Evolutionary conservation across 2,888 invertebrate genomes (phyloP), one percentile per base, ranked within the genome.

Genomic region (Cataglyphis cursor): DNA sequence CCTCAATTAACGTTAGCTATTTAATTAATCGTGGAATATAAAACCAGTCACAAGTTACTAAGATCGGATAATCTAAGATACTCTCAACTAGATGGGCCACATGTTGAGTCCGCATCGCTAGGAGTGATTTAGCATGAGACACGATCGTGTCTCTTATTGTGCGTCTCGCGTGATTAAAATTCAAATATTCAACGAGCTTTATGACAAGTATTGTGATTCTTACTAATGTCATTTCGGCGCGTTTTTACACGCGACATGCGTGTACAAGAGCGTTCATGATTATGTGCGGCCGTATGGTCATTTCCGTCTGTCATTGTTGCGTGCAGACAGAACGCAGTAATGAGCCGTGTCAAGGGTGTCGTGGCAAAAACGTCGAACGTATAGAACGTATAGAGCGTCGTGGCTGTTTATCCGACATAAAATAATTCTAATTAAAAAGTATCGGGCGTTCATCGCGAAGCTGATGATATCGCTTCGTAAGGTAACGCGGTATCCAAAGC

Each of bases 1-100:
- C 48, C 12, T 18, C 21, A 75, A 75, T 75, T 75, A 65, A 75
- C 48, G 18, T 57, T 24, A 2, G 41, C 28, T 41, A 41, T 73
- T 73, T 73, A 62, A 59, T 73, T 59, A 73, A 62, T 9, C 12
- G 1, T 15, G 41, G 62, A 73, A 41, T 54, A 24, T 57, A 59
- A 24, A 70, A 54, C 35, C 18, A n/a, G 8, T 68, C n/a, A n/a
- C 8, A n/a, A 48, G 15, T 48, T 48, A 48, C 8, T 8, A n/a
- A 51, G 51, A 51, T 51, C 0, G n/a, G n/a, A 51, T 48, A 48
- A 51, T 51, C 51, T n/a, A 8, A 51, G 51, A 51, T 51, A 51
- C 2, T 51, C 15, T 48, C 44, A 48, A 48, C 44, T 51, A n/a
- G 51, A 51, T 15, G 41, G 41, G 15, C 15, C 15, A 44, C 15